Evolutionary conservation across 2,888 invertebrate genomes (phyloP).

Genomic region (Pheosia tremula): DNA sequence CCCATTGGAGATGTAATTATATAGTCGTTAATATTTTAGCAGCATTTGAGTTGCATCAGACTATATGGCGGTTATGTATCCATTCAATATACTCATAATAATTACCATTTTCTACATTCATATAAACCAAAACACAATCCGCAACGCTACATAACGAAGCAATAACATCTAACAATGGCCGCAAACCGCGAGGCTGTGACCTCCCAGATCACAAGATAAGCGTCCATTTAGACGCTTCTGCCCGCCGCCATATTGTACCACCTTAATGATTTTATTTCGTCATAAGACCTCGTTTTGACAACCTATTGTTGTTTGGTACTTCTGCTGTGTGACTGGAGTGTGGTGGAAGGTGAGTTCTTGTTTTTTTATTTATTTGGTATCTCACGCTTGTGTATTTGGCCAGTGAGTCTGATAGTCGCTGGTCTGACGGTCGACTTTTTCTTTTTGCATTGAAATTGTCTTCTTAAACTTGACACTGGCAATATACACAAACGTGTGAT

Average conservation of each 20-base stretch:
- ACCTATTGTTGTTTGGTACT: slow-evolving; percentile 1
- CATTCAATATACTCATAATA: neutral
- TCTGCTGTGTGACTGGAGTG: neutral
- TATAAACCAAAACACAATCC: neutral
- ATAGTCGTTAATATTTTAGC: no score
- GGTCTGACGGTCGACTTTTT: no score
- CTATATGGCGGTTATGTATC: no score
- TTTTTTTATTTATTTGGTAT: no score
- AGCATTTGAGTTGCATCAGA: no score
- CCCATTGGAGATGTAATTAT: no score
- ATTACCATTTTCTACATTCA: neutral
- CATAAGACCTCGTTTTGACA: slow-evolving; percentile 3
- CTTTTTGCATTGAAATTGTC: no score
- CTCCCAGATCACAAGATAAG: slow-evolving; percentile 42
- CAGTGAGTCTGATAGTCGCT: no score
- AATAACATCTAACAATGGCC: slow-evolving; percentile 40
- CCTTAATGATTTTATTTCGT: slow-evolving; percentile 8
- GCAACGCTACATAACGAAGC: slow-evolving; percentile 8
- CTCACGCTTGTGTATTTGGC: no score
- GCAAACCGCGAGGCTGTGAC: slow-evolving; percentile 43
- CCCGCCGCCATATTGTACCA: neutral
- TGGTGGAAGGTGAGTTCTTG: slow-evolving; percentile 1
- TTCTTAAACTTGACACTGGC: no score
- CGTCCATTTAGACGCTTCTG: slow-evolving; percentile 47
- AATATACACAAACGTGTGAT: no score